A percentile compares a stretch with the other conserved stretches of the same genome.
Evolutionary conservation across 2,888 invertebrate species (phyloP).

Genomic region (Congeria kusceri): DNA sequence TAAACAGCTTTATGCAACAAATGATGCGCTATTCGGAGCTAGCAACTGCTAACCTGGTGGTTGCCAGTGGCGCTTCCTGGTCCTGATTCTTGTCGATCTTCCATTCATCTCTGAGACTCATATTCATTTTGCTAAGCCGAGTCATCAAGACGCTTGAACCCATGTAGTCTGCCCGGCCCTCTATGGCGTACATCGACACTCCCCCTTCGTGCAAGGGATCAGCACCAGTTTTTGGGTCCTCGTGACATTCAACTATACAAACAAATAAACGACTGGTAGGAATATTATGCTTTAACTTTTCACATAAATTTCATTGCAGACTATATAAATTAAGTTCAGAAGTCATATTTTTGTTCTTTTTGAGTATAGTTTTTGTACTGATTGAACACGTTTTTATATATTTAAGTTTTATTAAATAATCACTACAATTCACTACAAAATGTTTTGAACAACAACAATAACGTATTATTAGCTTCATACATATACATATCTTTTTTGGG

Average conservation of each 20-base stretch:
- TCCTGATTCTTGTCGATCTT: slow-evolving; percentile 87
- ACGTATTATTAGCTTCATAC: too few relatives aligned
- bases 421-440: too few relatives aligned
- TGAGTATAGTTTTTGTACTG: too few relatives aligned
- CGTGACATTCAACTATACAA: slow-evolving; percentile 92
- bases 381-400: too few relatives aligned
- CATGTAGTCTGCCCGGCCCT: slow-evolving; percentile 98
- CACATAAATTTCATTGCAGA: too few relatives aligned
- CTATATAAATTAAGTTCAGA: too few relatives aligned
- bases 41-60: slow-evolving; percentile 87
- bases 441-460: too few relatives aligned
- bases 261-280: background rate
- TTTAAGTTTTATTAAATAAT: too few relatives aligned
- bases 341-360: too few relatives aligned
- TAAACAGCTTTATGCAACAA: background rate
- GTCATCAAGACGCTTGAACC: slow-evolving; percentile 97
- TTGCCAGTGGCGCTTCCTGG: slow-evolving; percentile 87
- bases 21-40: background rate
- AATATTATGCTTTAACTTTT: too few relatives aligned
- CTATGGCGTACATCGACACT: slow-evolving; percentile 91
- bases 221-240: slow-evolving; percentile 95
- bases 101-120: slow-evolving; percentile 95
- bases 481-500: too few relatives aligned
- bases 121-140: slow-evolving; percentile 92
- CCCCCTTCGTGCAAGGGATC: slow-evolving; percentile 95